Evolutionary conservation across 1,140 invertebrate genomes (phyloP).

Genomic region (Lasioglossum albipes): DNA sequence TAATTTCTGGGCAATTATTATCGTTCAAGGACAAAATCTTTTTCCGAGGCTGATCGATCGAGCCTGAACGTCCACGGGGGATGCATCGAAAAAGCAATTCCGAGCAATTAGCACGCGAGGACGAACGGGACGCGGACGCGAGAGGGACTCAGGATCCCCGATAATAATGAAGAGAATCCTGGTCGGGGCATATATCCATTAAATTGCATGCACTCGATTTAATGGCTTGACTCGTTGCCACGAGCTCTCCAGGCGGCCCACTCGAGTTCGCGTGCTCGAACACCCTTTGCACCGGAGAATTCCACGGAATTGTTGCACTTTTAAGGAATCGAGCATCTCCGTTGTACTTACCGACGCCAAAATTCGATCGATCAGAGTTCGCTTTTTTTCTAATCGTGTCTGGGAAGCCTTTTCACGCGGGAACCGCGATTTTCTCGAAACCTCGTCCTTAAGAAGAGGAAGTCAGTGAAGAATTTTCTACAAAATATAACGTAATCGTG

Average conservation of each 20-base stretch:
- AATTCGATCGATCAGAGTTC: background rate
- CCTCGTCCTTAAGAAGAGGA: too few species aligned
- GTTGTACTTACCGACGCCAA: background rate
- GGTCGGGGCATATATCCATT: slow-evolving; percentile 33
- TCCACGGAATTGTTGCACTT: slow-evolving; percentile 16
- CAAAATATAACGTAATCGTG: too few species aligned
- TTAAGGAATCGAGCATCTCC: slow-evolving; percentile 6
- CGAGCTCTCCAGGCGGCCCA: slow-evolving; percentile 7
- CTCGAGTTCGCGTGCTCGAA: slow-evolving; percentile 39
- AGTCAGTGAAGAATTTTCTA: too few species aligned
- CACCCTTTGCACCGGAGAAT: background rate
- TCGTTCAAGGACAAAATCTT: background rate
- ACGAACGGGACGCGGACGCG: slow-evolving; percentile 9
- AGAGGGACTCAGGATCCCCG: slow-evolving; percentile 16
- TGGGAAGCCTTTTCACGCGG: too few species aligned
- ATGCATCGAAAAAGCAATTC: background rate
- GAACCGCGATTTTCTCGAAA: too few species aligned
- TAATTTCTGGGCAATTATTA: background rate
- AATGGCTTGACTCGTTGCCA: slow-evolving; percentile 36
- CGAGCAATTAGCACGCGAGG: slow-evolving; percentile 34
- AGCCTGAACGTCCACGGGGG: too few species aligned
- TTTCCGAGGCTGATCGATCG: background rate
- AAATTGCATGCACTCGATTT: slow-evolving; percentile 52
- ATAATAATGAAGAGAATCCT: slow-evolving; percentile 35
- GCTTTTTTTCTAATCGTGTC: background rate